Evolutionary conservation across 2,888 invertebrate genomes (phyloP), one percentile per base, ranked within the genome.

Genomic region (Drosophila percnosoma): DNA sequence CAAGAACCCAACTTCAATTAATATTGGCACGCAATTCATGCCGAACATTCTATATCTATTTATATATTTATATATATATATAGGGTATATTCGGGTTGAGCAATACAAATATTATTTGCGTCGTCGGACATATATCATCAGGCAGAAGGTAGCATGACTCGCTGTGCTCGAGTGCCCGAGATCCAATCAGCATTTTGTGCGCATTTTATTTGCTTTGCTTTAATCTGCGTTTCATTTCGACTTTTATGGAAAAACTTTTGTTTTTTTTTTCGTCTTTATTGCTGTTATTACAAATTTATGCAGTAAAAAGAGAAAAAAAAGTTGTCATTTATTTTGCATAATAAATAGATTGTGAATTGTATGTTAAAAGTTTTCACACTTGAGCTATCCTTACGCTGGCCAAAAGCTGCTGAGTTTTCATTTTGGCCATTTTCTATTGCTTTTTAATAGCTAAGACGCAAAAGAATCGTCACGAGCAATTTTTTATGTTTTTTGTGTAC

Each of bases 261-360:
- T 1, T 45, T 2, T 40, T 57, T 54, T 52, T 51, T 58, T 4
- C n/a, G 4, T 34, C 55, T 42, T 51, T 55, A 75, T 80, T 62
- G 62, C 76, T 49, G 61, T 45, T 76, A 73, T 73, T 68, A 61
- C 68, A 60, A 66, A 77, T 75, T 73, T 82, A 73, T 77, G 73
- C 80, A 79, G 21, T 21, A 21, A 21, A 21, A 63, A 70, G 31
- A 66, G 29, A 59, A 62, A 62, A 73, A 60, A 75, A 75, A 75
- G 8, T 21, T 69, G 73, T 75, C 75, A 73, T 83, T 83, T 70
- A 63, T 72, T 83, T 75, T 73, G 73, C 72, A 78, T 84, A 84
- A 80, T 75, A 78, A 76, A 73, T 63, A 68, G 24, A 79, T 77
- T 63, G 52, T 11, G n/a, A 60, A 58, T 52, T 69, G 36, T 49